Conservation (phyloP, 2,797 vertebrate genomes). For the Tangara arthus region DNA sequence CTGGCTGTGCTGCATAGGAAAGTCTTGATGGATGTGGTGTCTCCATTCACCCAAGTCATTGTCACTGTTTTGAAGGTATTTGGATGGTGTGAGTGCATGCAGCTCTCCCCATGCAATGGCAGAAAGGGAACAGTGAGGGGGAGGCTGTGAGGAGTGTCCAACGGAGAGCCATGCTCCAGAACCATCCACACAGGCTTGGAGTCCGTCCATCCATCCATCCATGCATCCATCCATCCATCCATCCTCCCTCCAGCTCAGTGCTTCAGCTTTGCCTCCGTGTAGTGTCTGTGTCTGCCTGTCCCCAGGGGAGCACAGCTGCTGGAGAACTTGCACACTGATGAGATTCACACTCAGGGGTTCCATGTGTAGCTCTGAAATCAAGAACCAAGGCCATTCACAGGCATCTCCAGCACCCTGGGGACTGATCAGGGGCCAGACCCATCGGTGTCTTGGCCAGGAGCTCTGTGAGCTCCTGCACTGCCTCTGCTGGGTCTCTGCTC, state of each 20-base stretch:
- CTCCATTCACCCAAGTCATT: not conserved
- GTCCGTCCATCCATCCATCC: not conserved
- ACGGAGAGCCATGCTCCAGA: not conserved
- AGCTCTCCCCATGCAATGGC: rapidly evolving
- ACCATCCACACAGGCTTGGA: not conserved
- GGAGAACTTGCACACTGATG: not conserved
- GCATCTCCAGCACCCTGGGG: not conserved
- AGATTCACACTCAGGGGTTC: not conserved
- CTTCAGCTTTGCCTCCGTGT: not conserved
- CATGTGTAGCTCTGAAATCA: not conserved
- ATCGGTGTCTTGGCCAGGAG: not conserved
- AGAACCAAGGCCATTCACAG: not conserved
- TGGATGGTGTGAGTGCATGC: not conserved
- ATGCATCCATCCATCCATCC: not conserved
- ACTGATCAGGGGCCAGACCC: not conserved
- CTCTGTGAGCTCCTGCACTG: rapidly evolving
- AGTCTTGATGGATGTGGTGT: not conserved
- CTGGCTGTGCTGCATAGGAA: not conserved
- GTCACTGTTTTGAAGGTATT: not conserved
- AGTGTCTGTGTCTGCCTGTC: not conserved
- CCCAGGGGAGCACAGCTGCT: not conserved
- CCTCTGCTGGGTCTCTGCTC: not conserved
- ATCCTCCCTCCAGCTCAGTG: not conserved
- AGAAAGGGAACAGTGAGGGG: not conserved
- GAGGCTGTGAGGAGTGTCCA: not conserved